phyloP scores from a whole-genome alignment of 2,113 vertebrate genomes.

The Burhinus oedicnemus region DNA sequence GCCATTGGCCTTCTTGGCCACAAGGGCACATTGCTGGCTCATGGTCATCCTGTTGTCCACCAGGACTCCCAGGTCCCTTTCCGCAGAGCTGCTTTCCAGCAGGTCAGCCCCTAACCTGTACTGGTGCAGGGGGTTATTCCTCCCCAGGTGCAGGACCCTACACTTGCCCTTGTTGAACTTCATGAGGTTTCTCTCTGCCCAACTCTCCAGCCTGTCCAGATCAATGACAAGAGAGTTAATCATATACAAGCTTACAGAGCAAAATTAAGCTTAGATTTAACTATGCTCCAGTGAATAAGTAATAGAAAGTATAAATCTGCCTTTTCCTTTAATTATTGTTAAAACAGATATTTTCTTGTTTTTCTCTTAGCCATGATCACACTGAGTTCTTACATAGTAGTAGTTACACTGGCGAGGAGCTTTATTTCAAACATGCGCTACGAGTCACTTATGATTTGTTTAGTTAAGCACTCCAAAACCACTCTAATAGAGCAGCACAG shows the following conservation, averaged over 20 bases:
- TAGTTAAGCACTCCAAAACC: neutral
- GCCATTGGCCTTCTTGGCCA: too few relatives aligned
- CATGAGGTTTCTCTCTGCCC: too few relatives aligned
- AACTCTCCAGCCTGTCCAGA: too few relatives aligned
- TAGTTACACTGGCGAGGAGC: neutral
- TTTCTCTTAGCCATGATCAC: neutral
- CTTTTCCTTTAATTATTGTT: neutral
- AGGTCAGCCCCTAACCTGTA: too few relatives aligned
- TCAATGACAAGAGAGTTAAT: neutral
- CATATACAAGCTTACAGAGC: rapidly evolving
- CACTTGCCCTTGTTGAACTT: too few relatives aligned
- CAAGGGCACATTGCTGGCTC: too few relatives aligned
- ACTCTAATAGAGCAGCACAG: neutral
- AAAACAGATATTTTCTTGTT: neutral
- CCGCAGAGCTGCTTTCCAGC: too few relatives aligned
- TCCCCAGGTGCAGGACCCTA: too few relatives aligned
- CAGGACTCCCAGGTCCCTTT: too few relatives aligned
- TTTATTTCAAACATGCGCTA: neutral
- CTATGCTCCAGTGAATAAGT: neutral
- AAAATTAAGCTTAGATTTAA: neutral
- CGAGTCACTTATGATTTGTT: neutral
- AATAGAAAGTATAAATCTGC: neutral
- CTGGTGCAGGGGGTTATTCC: too few relatives aligned
- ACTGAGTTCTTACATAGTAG: neutral
- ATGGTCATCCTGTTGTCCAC: too few relatives aligned